Base-by-base conservation (phyloP, 1,140 invertebrate genomes). In the Bicyclus anynana region DNA sequence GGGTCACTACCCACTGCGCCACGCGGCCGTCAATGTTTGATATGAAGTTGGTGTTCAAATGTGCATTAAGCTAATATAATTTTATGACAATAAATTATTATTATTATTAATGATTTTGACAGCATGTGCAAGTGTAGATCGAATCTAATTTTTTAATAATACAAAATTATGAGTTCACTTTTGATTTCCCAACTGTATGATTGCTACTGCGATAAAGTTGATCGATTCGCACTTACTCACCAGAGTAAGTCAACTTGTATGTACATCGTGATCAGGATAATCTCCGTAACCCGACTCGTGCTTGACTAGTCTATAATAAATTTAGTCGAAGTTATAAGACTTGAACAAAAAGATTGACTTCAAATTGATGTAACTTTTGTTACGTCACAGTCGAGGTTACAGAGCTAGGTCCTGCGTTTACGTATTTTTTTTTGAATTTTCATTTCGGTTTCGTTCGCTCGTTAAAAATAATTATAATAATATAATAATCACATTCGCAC, bases 401-500 rank as follows among this genome's bases (percentile, higher is more conserved):
- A 33, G 29, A 33, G 29, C 10, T 23, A 4, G 23, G 2, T 23
- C 23, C 23, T 23, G 23, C 23, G n/a, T 33, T 12, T n/a, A n/a
- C 18, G 26, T 5, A 37, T 50, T 50, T 40, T 17, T 16, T 40
- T 40, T 16, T 6, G 5, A 37, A 29, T 17, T 21, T 42, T 53
- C 14, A 26, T 42, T 40, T 57, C 21, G 33, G 35, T 42, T 27
- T 48, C 46, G 46, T 49, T 57, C 55, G 47, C 7, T 49, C 33
- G 35, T 38, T 20, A 37, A 21, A 20, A 17, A 33, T n/a, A 18
- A 12, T 14, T 6, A 12, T 33, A 10, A 10, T 10, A 10, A 10
- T 27, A 27, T 33, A 33, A 33, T 33, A 33, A 33, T 33, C 29
- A 33, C 29, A 33, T 33, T 33, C 29, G 12, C 26, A 1, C 26